Base-by-base conservation (phyloP, 1,140 invertebrate genomes). In the Drosophila miranda region DNA sequence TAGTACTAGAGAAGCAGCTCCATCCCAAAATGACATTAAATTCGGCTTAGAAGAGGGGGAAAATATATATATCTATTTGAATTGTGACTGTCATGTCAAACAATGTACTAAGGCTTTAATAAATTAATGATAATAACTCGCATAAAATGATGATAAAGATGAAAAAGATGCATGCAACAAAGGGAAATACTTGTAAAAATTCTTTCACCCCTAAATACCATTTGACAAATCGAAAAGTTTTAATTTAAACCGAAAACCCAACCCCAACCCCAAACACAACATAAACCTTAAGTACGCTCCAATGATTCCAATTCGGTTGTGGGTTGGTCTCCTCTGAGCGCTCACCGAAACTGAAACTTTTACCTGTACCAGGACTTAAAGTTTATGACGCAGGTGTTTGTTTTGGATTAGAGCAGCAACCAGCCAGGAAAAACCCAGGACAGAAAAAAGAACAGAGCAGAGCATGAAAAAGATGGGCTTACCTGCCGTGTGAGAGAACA, bases 361-460 rank as follows among this genome's bases (percentile, higher is more conserved):
- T 54, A 26, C 74, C 46, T 61, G 69, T 19, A 52, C 51, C 59
- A 45, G 82, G 69, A 73, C 66, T 87, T 87, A 87, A 86, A 86
- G 74, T 86, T 86, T 86, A 81, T 87, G 82, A 57, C 64, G 51
- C 82, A 86, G 81, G 81, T 87, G 82, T 75, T 81, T 66, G 69
- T 57, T 78, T 74, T 78, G 81, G 68, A 81, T 86, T 77, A 70
- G 45, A 19, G 30, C 45, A 64, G 53, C 45, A 64, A 49, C 46
- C 72, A 16, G 62, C 9, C 30, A 50, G 75, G 67, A 49, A 63
- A 52, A 42, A 14, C 38, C 8, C 26, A 28, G 38, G 9, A 59
- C 56, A 26, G 16, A 38, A 54, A 48, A 52, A 50, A 8, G 28
- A 28, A 38, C 34, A 13, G 11, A 44, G 23, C 13, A 16, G 11